These are phyloP conservation scores for Pseudochirops corinnae DNA, from an alignment of 2,797 vertebrate genomes.

Conservation along the genomic window DNA sequence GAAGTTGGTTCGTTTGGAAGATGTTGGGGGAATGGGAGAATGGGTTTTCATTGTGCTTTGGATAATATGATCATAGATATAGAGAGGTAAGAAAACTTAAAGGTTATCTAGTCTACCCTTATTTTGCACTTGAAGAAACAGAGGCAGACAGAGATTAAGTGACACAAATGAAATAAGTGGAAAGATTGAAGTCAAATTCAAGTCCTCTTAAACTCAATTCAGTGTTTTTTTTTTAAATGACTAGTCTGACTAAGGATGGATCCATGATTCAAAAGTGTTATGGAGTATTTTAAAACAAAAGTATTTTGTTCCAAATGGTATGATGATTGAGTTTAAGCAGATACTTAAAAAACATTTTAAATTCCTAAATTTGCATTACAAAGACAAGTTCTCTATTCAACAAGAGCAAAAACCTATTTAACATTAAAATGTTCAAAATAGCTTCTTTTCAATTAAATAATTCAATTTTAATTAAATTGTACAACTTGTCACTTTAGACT, in stretches of 20 bases:
- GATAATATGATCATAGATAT: neutral
- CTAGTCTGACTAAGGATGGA: neutral
- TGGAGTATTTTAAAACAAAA: slow-evolving; percentile 62
- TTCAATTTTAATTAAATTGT: neutral
- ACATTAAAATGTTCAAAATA: slow-evolving; percentile 2
- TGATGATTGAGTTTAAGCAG: slow-evolving; percentile 38
- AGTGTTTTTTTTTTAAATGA: neutral
- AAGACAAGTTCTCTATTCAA: slow-evolving; percentile 22
- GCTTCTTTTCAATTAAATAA: neutral
- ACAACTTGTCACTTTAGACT: neutral
- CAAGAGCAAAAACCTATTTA: slow-evolving; percentile 43
- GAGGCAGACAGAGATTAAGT: neutral
- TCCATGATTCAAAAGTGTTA: slow-evolving; percentile 54
- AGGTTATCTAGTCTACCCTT: neutral
- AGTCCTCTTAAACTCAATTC: neutral
- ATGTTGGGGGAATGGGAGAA: neutral
- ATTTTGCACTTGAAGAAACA: neutral
- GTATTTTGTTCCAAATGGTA: slow-evolving; percentile 27
- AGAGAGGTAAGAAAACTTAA: neutral
- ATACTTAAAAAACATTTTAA: slow-evolving; percentile 49
- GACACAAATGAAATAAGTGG: too few species aligned
- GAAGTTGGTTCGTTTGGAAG: neutral
- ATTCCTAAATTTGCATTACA: slow-evolving; percentile 49
- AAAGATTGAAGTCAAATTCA: neutral
- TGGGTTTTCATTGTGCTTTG: neutral